These are phyloP conservation scores for Holacanthus passer DNA, from an alignment of 2,113 vertebrate species.

Conservation along the genomic window DNA sequence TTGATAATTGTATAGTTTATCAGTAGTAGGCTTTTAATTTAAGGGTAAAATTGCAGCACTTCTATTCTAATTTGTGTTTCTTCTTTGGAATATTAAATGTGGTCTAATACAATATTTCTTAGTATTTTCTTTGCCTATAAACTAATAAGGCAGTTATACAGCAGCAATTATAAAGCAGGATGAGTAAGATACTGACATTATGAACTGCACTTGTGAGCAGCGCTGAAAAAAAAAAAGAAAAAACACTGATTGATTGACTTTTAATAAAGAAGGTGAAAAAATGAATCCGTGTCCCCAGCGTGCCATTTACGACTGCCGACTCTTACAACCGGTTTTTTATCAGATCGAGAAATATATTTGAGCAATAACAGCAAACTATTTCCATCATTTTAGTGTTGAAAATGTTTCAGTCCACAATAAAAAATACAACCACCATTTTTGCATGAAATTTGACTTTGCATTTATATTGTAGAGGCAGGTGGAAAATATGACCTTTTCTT, in stretches of 20 bases:
- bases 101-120: neutral
- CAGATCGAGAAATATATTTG: conserved; percentile 9
- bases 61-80: neutral
- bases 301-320: neutral
- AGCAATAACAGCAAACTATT: conserved; percentile 7
- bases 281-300: neutral
- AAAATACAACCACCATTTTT: conserved; percentile 32
- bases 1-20: neutral
- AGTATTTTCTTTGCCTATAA: neutral
- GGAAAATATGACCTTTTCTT: conserved; percentile 30
- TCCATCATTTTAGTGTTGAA: neutral
- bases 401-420: neutral
- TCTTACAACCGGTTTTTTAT: neutral
- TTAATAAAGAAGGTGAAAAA: neutral
- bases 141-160: neutral
- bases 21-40: neutral
- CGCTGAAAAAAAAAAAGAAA: neutral
- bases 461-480: conserved; percentile 32
- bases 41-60: neutral
- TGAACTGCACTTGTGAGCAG: neutral
- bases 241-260: neutral
- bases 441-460: conserved; percentile 36
- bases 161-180: conserved; percentile 7
- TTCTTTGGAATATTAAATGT: neutral
- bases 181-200: neutral